phyloP scores from a whole-genome alignment of 1,140 invertebrate species.

The Zaprionus kolodkinae region DNA sequence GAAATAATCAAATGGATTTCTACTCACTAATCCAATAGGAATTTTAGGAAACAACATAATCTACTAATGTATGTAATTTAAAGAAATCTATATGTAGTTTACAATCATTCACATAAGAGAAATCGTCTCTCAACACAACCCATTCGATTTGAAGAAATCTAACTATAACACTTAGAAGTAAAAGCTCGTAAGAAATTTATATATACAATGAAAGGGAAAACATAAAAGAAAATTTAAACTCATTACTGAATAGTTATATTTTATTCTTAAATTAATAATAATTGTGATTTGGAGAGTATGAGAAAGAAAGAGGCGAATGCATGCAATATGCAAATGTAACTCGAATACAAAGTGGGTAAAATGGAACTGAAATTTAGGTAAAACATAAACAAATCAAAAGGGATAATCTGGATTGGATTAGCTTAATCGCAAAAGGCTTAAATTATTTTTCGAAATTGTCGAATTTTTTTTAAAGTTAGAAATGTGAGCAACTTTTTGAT shows the following conservation, averaged over 20 bases:
- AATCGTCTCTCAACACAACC: slow-evolving; percentile 30
- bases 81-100: slow-evolving; percentile 62
- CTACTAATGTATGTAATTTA: slow-evolving; percentile 18
- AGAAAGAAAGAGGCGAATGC: slow-evolving; percentile 41
- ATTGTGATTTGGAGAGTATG: slow-evolving; percentile 83
- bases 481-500: slow-evolving; percentile 64
- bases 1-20: slow-evolving; percentile 44
- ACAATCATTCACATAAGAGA: slow-evolving; percentile 21
- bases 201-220: slow-evolving; percentile 50
- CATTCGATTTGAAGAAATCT: slow-evolving; percentile 38
- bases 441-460: slow-evolving; percentile 78
- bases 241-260: slow-evolving; percentile 70
- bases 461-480: slow-evolving; percentile 51
- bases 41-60: slow-evolving; percentile 4
- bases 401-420: slow-evolving; percentile 26
- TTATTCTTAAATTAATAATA: slow-evolving; percentile 83
- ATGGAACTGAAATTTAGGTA: slow-evolving; percentile 81
- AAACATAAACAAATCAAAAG: slow-evolving; percentile 38
- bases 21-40: slow-evolving; percentile 35
- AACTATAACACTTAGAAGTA: slow-evolving; percentile 54
- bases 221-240: slow-evolving; percentile 36
- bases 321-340: slow-evolving; percentile 56
- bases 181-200: slow-evolving; percentile 67
- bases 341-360: slow-evolving; percentile 67
- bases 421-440: slow-evolving; percentile 58